Evolutionary conservation across 37 sponge, comb jelly and placozoan species (phyloP).

Genomic region (Cliona cf. orientalis): DNA sequence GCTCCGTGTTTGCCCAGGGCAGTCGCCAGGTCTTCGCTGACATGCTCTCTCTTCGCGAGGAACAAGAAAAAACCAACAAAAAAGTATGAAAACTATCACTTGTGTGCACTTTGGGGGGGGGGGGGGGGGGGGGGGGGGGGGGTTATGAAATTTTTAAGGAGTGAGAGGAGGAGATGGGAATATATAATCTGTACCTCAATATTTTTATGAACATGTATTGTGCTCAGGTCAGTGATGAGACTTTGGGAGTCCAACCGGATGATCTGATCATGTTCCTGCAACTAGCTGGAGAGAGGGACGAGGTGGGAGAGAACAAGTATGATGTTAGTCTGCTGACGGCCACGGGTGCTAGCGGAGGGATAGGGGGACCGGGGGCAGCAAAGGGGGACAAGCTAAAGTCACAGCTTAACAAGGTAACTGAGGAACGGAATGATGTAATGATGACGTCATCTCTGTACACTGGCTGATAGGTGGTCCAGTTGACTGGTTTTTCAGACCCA

Average conservation of each 20-base stretch:
- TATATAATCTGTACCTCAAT: not conserved
- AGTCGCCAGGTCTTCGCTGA: conserved; percentile 67
- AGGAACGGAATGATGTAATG: too few species aligned
- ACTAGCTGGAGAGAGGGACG: conserved; percentile 61
- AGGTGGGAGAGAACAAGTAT: conserved; percentile 84
- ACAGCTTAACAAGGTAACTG: conserved; percentile 82
- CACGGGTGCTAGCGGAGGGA: conserved; percentile 44
- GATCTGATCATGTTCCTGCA: conserved; percentile 80
- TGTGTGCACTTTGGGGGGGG: not conserved
- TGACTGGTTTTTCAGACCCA: conserved; percentile 99
- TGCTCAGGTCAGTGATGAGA: not conserved
- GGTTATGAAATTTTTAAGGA: not conserved
- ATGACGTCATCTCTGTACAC: not conserved
- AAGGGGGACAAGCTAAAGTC: conserved; percentile 51
- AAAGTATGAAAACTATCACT: conserved; percentile 1
- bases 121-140: not conserved
- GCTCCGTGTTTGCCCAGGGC: conserved; percentile 71
- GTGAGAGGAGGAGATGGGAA: not conserved
- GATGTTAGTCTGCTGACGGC: conserved; percentile 90
- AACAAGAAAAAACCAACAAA: conserved; percentile 31
- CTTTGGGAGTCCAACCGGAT: conserved; percentile 75
- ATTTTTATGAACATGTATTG: too few species aligned
- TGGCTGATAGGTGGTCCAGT: conserved; percentile 87
- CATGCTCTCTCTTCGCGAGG: conserved; percentile 57
- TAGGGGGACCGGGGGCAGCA: conserved; percentile 6